These are phyloP conservation scores for Sitta europaea DNA, from an alignment of 2,113 vertebrate species.

Conservation along the genomic window DNA sequence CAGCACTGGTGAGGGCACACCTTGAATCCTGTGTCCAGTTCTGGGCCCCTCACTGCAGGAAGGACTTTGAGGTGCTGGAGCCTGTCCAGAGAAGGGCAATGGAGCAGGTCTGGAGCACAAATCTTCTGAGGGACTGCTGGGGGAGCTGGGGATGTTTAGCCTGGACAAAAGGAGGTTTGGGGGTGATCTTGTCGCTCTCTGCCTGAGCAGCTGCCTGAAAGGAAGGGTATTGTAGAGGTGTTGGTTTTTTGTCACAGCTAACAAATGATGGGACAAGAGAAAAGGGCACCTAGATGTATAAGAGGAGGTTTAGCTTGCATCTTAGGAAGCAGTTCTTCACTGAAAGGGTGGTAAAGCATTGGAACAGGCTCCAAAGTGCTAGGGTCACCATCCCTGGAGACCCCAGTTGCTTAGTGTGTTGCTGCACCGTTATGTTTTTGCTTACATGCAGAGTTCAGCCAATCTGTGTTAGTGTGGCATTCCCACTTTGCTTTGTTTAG, in stretches of 20 bases:
- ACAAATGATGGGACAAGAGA: not conserved
- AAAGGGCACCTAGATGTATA: not conserved
- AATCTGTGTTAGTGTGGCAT: not conserved
- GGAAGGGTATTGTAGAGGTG: not conserved
- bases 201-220: not conserved
- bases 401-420: too few species aligned
- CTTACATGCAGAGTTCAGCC: not conserved
- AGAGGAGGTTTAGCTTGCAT: not conserved
- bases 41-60: not conserved
- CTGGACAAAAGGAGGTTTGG: not conserved
- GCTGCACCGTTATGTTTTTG: not conserved
- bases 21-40: accelerated
- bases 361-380: not conserved
- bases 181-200: accelerated
- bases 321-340: not conserved
- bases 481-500: not conserved
- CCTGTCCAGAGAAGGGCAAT: accelerated
- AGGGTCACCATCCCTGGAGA: not conserved
- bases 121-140: not conserved
- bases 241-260: not conserved
- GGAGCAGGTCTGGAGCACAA: not conserved
- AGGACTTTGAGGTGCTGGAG: not conserved
- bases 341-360: not conserved
- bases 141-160: not conserved
- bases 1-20: too few species aligned